These are phyloP conservation scores for Dromaius novaehollandiae DNA, from an alignment of 2,113 vertebrate species.

Conservation along the genomic window DNA sequence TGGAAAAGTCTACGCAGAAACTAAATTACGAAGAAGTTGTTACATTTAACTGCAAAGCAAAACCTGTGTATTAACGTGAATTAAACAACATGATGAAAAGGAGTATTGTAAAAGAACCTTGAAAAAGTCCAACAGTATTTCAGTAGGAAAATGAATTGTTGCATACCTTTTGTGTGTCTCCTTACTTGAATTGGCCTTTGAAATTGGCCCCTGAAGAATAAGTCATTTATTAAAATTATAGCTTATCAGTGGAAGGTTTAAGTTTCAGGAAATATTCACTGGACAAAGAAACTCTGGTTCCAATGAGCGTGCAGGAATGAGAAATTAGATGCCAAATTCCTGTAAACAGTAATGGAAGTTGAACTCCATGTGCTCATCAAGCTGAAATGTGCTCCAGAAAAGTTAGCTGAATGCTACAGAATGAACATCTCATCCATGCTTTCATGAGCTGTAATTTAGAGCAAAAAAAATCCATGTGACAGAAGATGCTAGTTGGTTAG, in stretches of 20 bases:
- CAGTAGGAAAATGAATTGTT: not conserved
- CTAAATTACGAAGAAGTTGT: not conserved
- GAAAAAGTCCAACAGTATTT: not conserved
- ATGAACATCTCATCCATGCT: not conserved
- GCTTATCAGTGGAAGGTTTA: not conserved
- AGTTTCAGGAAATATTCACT: not conserved
- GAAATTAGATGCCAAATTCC: not conserved
- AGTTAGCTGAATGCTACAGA: not conserved
- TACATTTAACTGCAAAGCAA: not conserved
- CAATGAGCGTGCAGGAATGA: not conserved
- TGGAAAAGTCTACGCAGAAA: not conserved
- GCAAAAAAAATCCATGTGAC: not conserved
- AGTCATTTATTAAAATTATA: not conserved
- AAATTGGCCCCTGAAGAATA: not conserved
- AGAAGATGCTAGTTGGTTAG: not conserved
- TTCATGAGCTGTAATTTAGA: not conserved
- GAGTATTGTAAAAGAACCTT: not conserved
- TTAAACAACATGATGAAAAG: not conserved
- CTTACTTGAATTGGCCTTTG: not conserved
- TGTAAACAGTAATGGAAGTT: not conserved
- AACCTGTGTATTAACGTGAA: not conserved
- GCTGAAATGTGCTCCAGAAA: not conserved
- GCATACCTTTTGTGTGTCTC: not conserved
- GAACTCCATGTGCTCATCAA: not conserved
- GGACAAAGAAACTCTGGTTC: not conserved